A percentile compares a stretch with the other conserved stretches of the same genome.
Conservation (phyloP, 1,140 invertebrate species). For the Hesperophylax magnus region DNA sequence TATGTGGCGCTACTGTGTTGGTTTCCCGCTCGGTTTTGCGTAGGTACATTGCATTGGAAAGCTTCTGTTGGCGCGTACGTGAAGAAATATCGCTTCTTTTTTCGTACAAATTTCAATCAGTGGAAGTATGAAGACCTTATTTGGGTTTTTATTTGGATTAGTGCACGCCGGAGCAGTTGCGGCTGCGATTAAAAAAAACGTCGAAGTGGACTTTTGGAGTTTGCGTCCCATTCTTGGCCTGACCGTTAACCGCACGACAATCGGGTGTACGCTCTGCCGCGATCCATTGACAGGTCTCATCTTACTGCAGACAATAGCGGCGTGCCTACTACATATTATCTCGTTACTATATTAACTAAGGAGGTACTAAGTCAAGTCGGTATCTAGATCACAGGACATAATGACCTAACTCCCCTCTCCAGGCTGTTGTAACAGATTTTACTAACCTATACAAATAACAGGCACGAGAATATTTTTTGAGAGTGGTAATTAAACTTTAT, state of each 20-base stretch:
- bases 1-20: background rate
- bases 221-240: constrained; percentile 27
- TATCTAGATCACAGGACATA: too few relatives aligned
- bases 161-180: constrained; percentile 36
- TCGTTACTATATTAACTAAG: too few relatives aligned
- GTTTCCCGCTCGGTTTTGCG: background rate
- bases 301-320: background rate
- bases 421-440: too few relatives aligned
- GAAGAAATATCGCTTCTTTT: constrained; percentile 33
- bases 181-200: constrained; percentile 30
- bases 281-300: background rate
- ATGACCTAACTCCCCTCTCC: too few relatives aligned
- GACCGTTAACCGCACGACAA: constrained; percentile 30
- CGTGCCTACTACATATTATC: background rate
- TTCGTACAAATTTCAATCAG: constrained; percentile 42
- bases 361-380: too few relatives aligned
- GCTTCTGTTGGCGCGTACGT: constrained; percentile 44
- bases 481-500: too few relatives aligned
- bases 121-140: constrained; percentile 38
- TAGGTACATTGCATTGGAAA: constrained; percentile 32
- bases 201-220: constrained; percentile 23
- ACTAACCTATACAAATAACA: too few relatives aligned
- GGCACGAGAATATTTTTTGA: too few relatives aligned
- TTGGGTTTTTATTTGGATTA: constrained; percentile 45
- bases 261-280: constrained; percentile 18